These are phyloP conservation scores for Tympanoctomys barrerae DNA, from an alignment of 2,797 vertebrate species.

Conservation along the genomic window DNA sequence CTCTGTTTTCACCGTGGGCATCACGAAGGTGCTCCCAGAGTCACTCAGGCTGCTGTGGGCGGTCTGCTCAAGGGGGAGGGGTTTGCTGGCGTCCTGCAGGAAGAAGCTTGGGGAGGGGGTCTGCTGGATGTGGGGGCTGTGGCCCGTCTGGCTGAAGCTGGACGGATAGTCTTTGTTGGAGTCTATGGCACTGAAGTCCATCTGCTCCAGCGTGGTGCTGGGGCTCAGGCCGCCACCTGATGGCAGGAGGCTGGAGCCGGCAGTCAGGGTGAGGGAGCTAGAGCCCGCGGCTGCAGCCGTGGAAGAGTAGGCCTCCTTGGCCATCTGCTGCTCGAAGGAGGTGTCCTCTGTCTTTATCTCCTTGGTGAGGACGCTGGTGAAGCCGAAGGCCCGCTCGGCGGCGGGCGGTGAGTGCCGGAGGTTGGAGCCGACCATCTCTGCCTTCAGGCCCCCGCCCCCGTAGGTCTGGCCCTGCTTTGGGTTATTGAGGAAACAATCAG, in stretches of 20 bases:
- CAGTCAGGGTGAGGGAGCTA: conserved; percentile 92
- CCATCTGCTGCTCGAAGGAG: conserved; percentile 98
- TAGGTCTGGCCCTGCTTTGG: conserved; percentile 99
- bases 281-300: conserved; percentile 90
- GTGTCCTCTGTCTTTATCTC: conserved; percentile 99
- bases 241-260: conserved; percentile 94
- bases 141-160: conserved; percentile 94
- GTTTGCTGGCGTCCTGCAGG: conserved; percentile 95
- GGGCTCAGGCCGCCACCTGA: conserved; percentile 98
- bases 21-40: conserved; percentile 89
- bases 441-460: conserved; percentile 96
- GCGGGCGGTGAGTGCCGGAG: conserved; percentile 91
- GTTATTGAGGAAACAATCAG: conserved; percentile 99
- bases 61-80: conserved; percentile 89
- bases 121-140: conserved; percentile 97
- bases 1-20: conserved; percentile 94
- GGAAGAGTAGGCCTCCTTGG: conserved; percentile 93
- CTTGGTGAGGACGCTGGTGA: conserved; percentile 94
- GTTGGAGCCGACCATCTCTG: conserved; percentile 91
- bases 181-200: conserved; percentile 99
- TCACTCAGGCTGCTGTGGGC: conserved; percentile 90
- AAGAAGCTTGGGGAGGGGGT: conserved; percentile 98
- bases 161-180: conserved; percentile 97
- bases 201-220: conserved; percentile 99
- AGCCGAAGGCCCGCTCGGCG: conserved; percentile 89